Percentiles rank a stretch among this genome's conserved stretches.
Evolutionary conservation across 2,113 vertebrate species (phyloP).

Genomic region (Chaetodon auriga): DNA sequence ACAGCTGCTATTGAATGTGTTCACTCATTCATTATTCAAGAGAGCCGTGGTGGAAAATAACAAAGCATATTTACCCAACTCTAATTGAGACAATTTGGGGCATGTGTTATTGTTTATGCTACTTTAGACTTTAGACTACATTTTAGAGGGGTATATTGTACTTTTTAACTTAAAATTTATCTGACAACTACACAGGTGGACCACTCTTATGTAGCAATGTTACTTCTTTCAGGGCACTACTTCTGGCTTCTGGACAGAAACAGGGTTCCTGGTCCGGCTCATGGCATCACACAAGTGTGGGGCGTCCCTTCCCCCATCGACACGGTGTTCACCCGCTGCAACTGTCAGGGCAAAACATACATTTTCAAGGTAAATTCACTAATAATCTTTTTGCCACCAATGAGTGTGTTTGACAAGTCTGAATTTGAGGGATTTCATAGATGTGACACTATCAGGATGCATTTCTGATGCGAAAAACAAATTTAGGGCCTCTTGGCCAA

Average conservation of each 20-base stretch:
- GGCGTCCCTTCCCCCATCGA: constrained; percentile 95
- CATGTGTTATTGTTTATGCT: too few species aligned
- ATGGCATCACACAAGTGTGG: constrained; percentile 90
- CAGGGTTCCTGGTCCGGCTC: constrained; percentile 82
- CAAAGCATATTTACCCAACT: background rate
- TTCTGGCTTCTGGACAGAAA: constrained; percentile 90
- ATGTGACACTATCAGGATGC: background rate
- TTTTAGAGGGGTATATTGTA: too few species aligned
- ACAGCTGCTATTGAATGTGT: background rate
- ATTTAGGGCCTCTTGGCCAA: background rate
- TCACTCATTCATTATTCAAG: background rate
- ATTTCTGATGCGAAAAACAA: background rate
- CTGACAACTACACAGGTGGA: background rate
- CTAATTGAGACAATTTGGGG: too few species aligned
- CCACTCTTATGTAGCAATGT: background rate
- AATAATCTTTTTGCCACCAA: background rate
- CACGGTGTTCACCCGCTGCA: constrained; percentile 94
- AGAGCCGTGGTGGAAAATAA: background rate
- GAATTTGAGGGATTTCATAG: background rate
- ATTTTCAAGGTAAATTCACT: constrained; percentile 90
- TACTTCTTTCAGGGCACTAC: constrained; percentile 87
- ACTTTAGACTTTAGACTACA: too few species aligned
- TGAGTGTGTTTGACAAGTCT: background rate
- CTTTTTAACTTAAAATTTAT: too few species aligned
- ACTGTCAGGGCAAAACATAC: constrained; percentile 95